Percentiles rank a stretch among this genome's conserved stretches.
phyloP scores from a whole-genome alignment of 2,113 vertebrate genomes.

The Lethenteron reissneri region DNA sequence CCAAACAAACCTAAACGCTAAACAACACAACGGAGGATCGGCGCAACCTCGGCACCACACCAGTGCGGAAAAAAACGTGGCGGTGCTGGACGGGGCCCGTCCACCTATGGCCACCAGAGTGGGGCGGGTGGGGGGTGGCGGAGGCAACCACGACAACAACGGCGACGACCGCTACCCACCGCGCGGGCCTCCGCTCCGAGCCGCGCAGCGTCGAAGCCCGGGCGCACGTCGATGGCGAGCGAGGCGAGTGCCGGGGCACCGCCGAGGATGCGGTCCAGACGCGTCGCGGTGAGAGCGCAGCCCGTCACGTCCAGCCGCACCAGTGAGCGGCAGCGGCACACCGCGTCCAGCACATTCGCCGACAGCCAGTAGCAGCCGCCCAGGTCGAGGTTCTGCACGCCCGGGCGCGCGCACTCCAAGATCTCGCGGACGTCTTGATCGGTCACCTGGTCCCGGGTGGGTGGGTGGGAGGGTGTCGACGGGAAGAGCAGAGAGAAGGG shows the following conservation, averaged over 20 bases:
- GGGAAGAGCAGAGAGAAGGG: neutral
- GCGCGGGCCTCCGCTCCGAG: conserved; percentile 60
- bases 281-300: conserved; percentile 50
- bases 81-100: too few relatives aligned
- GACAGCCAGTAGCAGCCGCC: conserved; percentile 81
- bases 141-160: too few relatives aligned
- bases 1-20: too few relatives aligned
- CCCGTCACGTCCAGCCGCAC: conserved; percentile 60
- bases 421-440: conserved; percentile 40
- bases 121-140: too few relatives aligned
- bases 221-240: conserved; percentile 54
- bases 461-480: conserved; percentile 8
- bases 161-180: conserved; percentile 26
- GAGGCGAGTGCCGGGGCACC: conserved; percentile 40
- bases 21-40: too few relatives aligned
- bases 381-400: conserved; percentile 57
- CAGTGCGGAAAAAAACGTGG: too few relatives aligned
- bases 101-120: too few relatives aligned
- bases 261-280: conserved; percentile 60
- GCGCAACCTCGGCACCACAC: too few relatives aligned
- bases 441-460: conserved; percentile 27
- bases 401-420: conserved; percentile 35
- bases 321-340: conserved; percentile 46
- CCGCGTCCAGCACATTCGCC: conserved; percentile 34
- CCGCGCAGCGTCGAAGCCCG: conserved; percentile 47